Conservation (phyloP, 2,888 invertebrate species). For the Gymnoscelis rufifasciata region DNA sequence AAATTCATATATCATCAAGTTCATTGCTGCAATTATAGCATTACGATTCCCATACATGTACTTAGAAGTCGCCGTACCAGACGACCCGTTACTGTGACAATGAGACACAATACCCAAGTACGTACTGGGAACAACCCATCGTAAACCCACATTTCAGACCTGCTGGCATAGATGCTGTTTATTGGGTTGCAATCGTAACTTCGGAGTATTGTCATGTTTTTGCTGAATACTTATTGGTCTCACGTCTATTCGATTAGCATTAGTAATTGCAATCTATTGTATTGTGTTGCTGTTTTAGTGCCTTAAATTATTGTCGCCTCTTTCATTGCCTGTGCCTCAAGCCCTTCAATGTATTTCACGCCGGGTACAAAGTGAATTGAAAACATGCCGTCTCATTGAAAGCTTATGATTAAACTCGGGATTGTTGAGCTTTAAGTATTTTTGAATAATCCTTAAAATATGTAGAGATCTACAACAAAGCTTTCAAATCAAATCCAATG, state of each 20-base stretch:
- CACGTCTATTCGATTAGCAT: background rate
- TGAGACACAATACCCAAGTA: conserved; percentile 8
- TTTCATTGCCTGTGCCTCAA: too few relatives aligned
- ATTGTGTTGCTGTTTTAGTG: too few relatives aligned
- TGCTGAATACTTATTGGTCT: conserved; percentile 16
- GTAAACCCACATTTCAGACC: conserved; percentile 70
- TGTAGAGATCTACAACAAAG: too few relatives aligned
- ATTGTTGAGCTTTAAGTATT: too few relatives aligned
- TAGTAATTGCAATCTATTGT: background rate
- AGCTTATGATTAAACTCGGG: too few relatives aligned
- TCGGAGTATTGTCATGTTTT: conserved; percentile 33
- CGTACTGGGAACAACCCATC: conserved; percentile 16
- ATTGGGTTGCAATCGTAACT: conserved; percentile 17
- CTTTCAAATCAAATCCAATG: too few relatives aligned
- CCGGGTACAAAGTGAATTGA: too few relatives aligned
- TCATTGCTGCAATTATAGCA: conserved; percentile 6
- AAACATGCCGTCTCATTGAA: too few relatives aligned
- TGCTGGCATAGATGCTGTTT: conserved; percentile 51
- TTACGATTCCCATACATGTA: conserved; percentile 17
- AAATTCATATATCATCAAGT: background rate
- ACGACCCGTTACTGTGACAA: conserved; percentile 15
- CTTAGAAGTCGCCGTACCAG: conserved; percentile 8
- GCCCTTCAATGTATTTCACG: too few relatives aligned
- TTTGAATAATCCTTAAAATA: too few relatives aligned
- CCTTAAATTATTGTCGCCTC: too few relatives aligned